phyloP scores from a whole-genome alignment of 2,888 invertebrate genomes.

The Sthenelais limicola region DNA sequence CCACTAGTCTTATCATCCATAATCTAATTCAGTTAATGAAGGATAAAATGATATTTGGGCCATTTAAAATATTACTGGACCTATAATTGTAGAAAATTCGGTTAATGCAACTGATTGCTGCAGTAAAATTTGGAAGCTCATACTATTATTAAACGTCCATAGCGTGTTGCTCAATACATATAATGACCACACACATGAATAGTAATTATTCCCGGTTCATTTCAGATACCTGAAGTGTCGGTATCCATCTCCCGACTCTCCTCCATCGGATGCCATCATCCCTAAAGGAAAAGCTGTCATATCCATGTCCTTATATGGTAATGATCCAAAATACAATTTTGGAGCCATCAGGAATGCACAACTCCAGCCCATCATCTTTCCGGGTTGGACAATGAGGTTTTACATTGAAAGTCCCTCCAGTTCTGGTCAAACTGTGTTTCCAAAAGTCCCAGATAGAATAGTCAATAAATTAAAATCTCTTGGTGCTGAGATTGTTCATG shows the following conservation, averaged over 20 bases:
- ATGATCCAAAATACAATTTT: conserved; percentile 44
- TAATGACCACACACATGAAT: too few species aligned
- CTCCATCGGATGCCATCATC: neutral
- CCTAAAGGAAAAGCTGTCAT: conserved; percentile 39
- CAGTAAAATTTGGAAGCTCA: too few species aligned
- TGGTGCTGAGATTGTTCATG: conserved; percentile 48
- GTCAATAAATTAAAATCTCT: conserved; percentile 44
- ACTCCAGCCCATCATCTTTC: conserved; percentile 49
- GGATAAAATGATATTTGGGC: too few species aligned
- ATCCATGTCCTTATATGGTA: conserved; percentile 48
- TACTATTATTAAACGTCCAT: too few species aligned
- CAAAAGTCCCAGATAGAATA: conserved; percentile 44
- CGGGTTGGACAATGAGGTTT: conserved; percentile 52
- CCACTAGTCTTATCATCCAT: too few species aligned
- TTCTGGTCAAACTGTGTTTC: conserved; percentile 32
- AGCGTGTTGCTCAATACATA: too few species aligned
- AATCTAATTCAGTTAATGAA: too few species aligned
- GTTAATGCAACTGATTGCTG: too few species aligned
- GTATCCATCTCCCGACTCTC: neutral
- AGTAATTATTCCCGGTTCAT: neutral
- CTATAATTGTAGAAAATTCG: too few species aligned
- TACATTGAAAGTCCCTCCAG: conserved; percentile 47
- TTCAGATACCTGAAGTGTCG: conserved; percentile 7
- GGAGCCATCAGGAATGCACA: conserved; percentile 52
- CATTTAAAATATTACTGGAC: too few species aligned